Conservation (phyloP, 1,140 invertebrate genomes). For the Drosophila tristis region DNA sequence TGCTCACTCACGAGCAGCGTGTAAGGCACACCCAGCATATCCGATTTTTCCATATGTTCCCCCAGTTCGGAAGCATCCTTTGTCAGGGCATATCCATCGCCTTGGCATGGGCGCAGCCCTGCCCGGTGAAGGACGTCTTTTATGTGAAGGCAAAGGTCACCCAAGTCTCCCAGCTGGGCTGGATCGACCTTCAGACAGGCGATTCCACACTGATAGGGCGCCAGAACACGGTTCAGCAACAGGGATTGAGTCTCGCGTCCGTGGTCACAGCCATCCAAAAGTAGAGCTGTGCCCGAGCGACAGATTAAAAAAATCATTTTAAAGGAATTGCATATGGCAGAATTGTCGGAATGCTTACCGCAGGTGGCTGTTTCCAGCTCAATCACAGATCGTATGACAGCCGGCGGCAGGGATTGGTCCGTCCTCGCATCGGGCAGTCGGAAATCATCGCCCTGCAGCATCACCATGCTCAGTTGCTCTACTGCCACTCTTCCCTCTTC, state of each 20-base stretch:
- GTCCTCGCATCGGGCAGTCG: conserved; percentile 51
- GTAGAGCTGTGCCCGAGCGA: conserved; percentile 41
- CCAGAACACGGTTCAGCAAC: conserved; percentile 88
- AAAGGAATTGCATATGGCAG: not conserved
- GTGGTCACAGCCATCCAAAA: conserved; percentile 73
- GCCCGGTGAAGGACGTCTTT: conserved; percentile 84
- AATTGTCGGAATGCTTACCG: conserved; percentile 36
- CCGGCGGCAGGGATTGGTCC: conserved; percentile 31
- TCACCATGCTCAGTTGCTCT: conserved; percentile 63
- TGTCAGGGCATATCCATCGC: conserved; percentile 24
- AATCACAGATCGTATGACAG: conserved; percentile 70
- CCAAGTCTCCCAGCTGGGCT: conserved; percentile 71
- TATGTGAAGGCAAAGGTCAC: conserved; percentile 85
- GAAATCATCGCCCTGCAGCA: conserved; percentile 18
- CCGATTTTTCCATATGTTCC: conserved; percentile 68
- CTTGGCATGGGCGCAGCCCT: conserved; percentile 81
- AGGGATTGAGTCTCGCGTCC: conserved; percentile 72
- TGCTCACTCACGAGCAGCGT: conserved; percentile 86
- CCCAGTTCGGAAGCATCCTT: conserved; percentile 8
- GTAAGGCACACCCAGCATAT: conserved; percentile 85
- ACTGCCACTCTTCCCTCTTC: conserved; percentile 43
- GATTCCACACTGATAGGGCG: conserved; percentile 87
- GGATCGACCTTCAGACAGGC: conserved; percentile 36
- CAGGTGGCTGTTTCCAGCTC: conserved; percentile 61
- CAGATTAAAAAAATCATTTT: not conserved